A percentile compares a stretch with the other conserved stretches of the same genome.
phyloP scores from a whole-genome alignment of 2,113 vertebrate species.

The Okapia johnstoni region DNA sequence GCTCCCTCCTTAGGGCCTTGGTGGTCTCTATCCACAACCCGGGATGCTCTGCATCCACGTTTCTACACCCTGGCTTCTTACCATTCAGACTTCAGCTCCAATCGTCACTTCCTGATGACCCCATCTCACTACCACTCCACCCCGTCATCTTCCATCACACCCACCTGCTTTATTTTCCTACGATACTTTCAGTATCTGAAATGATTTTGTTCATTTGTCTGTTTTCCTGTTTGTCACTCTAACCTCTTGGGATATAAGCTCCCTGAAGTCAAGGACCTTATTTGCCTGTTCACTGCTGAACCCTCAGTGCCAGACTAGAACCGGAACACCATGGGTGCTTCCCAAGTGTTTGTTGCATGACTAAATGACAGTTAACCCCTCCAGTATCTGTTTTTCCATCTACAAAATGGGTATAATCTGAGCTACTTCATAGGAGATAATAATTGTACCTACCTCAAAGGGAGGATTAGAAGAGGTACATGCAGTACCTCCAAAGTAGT shows the following conservation, averaged over 20 bases:
- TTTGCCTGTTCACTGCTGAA: neutral
- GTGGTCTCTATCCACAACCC: neutral
- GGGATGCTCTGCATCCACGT: neutral
- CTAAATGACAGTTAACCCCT: neutral
- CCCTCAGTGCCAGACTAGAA: neutral
- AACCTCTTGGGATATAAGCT: neutral
- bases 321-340: neutral
- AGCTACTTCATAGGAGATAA: neutral
- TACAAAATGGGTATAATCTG: neutral
- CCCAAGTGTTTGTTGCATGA: neutral
- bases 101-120: neutral
- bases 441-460: neutral
- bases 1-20: neutral
- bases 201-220: neutral
- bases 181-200: neutral
- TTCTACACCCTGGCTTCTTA: neutral
- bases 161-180: neutral
- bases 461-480: neutral
- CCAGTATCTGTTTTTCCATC: neutral
- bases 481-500: neutral
- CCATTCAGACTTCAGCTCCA: neutral
- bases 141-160: neutral
- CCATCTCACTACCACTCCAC: neutral
- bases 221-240: neutral
- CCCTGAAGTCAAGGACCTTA: neutral